Evolutionary conservation across 2,797 vertebrate species (phyloP), one percentile per base, ranked within the genome.

Genomic region (Sebastiscus tertius): DNA sequence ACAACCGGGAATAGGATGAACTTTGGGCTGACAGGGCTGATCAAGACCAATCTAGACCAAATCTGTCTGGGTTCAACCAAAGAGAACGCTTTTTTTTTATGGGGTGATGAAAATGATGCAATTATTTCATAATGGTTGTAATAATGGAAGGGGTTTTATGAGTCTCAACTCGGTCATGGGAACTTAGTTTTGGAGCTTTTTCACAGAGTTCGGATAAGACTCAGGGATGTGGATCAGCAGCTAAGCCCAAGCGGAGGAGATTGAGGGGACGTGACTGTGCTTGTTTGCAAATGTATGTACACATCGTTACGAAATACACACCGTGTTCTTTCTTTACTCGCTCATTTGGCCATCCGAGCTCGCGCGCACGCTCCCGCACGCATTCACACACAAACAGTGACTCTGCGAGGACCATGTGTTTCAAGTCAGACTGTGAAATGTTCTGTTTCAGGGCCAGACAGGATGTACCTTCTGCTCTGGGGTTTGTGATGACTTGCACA

Each of bases 101-200:
- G 46, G 81, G 52, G 34, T 22, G 56, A 65, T 79, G 77, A 81
- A 80, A 75, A 49, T 89, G 89, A 90, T 86, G 93, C 82, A 92
- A 93, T 85, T 77, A 69, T 90, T 84, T 80, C 67, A 62, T 72
- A 83, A 80, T 64, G 12, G 55, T 12, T 83, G 89, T 79, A 89
- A 92, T 79, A 89, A 92, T 75, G 69, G 63, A 61, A 33, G 64
- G 64, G 59, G n/a, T 66, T 79, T 83, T 54, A 33, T 34, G 62
- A 78, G 59, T 42, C 46, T 82, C 62, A 76, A 52, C 69, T 78
- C 42, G 16, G 78, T 79, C 86, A 79, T 89, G 89, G 88, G 85
- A 92, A 89, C 77, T 80, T 81, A 22, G 69, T 63, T 79, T 63
- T 36, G 49, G 18, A 77, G 78, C 65, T 63, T 80, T 84, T 81